Conservation (phyloP, 2,797 vertebrate genomes). For the Scarus forsteni region DNA sequence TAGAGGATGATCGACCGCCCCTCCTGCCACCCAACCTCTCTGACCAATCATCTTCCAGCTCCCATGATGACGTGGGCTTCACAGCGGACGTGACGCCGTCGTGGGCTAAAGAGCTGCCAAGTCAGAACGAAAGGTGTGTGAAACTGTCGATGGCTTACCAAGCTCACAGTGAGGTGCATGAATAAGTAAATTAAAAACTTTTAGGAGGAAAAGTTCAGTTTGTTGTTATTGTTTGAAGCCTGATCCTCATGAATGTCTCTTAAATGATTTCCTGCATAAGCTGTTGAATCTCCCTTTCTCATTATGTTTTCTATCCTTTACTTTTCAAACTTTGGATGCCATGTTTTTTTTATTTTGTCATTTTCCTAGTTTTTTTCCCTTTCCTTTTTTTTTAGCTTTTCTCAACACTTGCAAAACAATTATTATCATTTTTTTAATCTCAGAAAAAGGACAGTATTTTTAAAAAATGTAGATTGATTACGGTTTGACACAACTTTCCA, state of each 20-base stretch:
- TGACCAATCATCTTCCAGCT: slow-evolving; percentile 95
- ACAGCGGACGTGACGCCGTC: slow-evolving; percentile 75
- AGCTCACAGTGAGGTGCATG: no score
- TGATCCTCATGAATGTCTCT: no score
- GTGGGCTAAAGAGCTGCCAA: slow-evolving; percentile 86
- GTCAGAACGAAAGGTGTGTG: slow-evolving; percentile 67
- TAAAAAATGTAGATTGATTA: no score
- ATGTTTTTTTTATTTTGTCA: neutral
- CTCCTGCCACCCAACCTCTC: slow-evolving; percentile 91
- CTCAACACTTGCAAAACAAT: no score
- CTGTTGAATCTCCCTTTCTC: neutral
- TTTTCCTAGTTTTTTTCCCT: neutral
- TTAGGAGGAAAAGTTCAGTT: no score
- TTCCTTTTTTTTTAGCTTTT: neutral
- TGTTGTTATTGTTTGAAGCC: neutral
- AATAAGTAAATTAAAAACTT: no score
- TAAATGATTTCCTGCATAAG: neutral
- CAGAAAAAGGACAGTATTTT: no score
- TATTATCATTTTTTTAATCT: no score
- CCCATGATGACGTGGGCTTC: slow-evolving; percentile 93
- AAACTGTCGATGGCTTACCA: neutral
- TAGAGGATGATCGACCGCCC: slow-evolving; percentile 93
- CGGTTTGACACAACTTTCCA: no score
- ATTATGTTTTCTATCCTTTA: neutral
- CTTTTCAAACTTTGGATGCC: neutral